phyloP scores from a whole-genome alignment of 1,140 invertebrate species.

The Polypedilum vanderplanki region DNA sequence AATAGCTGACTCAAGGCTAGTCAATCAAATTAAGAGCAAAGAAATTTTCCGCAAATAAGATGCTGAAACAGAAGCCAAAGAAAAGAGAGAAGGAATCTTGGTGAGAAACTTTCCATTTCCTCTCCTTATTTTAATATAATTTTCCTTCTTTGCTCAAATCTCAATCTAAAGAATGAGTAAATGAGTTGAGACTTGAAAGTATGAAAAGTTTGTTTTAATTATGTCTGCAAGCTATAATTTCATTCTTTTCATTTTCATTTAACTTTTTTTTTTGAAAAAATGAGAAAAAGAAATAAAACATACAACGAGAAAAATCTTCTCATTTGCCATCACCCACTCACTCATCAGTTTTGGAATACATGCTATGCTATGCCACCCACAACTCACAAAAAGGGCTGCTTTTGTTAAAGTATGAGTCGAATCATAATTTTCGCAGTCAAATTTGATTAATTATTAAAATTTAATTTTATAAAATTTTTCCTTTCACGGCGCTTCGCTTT shows the following conservation, averaged over 20 bases:
- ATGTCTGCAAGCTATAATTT: conserved; percentile 29
- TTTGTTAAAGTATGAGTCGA: background rate
- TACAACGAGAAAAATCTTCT: conserved; percentile 1
- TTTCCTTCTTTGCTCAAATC: background rate
- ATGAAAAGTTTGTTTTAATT: conserved; percentile 26
- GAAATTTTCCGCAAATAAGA: too few species aligned
- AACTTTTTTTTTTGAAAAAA: background rate
- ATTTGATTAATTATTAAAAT: conserved; percentile 29
- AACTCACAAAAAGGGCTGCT: too few species aligned
- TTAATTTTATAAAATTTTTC: conserved; percentile 27
- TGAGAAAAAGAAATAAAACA: too few species aligned
- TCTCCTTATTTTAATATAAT: too few species aligned
- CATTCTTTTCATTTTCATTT: conserved; percentile 19
- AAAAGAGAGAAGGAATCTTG: too few species aligned
- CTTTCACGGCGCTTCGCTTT: background rate
- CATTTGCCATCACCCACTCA: background rate
- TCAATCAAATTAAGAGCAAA: too few species aligned
- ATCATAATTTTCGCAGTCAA: conserved; percentile 29
- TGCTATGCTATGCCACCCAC: too few species aligned
- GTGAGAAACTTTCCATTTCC: too few species aligned
- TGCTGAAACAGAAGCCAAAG: too few species aligned
- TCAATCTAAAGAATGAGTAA: background rate
- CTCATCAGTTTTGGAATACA: background rate
- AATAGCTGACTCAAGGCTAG: too few species aligned
- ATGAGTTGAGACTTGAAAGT: conserved; percentile 20